Conservation (phyloP, 2,797 vertebrate genomes). For the Carduelis carduelis region DNA sequence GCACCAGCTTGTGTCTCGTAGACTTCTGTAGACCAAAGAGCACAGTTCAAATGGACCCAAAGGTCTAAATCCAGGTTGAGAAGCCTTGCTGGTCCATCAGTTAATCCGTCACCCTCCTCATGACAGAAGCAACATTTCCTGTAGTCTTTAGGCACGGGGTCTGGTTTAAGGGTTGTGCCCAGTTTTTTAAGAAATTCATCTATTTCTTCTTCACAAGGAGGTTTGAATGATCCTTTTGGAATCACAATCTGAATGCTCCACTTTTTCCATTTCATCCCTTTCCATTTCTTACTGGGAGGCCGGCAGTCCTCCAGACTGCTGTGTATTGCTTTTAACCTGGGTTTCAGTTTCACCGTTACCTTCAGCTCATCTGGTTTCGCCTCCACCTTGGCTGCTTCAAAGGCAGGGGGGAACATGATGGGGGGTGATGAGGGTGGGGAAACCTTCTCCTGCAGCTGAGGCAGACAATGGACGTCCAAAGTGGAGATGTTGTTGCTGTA, state of each 20-base stretch:
- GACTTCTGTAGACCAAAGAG: conserved; percentile 98
- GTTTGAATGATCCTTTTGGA: conserved; percentile 84
- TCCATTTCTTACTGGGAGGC: conserved; percentile 89
- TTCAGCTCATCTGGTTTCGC: conserved; percentile 89
- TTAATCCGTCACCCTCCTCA: conserved; percentile 93
- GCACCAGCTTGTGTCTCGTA: conserved; percentile 98
- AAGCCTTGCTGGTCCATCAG: conserved; percentile 92
- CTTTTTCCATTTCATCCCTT: conserved; percentile 93
- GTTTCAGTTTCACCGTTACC: conserved; percentile 94
- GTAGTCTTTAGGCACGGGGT: conserved; percentile 83
- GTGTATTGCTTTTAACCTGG: conserved; percentile 81
- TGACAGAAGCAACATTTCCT: conserved; percentile 97
- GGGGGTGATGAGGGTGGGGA: conserved; percentile 85
- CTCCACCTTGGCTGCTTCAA: conserved; percentile 82
- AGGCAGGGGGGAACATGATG: conserved; percentile 81
- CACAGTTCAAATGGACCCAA: conserved; percentile 98
- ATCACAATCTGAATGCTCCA: conserved; percentile 93
- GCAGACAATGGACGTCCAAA: conserved; percentile 92
- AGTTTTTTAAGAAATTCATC: conserved; percentile 90
- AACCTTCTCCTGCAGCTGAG: conserved; percentile 86
- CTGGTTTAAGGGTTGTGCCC: conserved; percentile 88
- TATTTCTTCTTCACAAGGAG: conserved; percentile 90
- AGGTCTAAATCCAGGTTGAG: conserved; percentile 97
- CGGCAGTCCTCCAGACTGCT: conserved; percentile 83
- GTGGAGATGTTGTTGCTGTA: conserved; percentile 97